Percentiles rank a stretch among this genome's conserved stretches.
phyloP scores from a whole-genome alignment of 2,888 invertebrate species.

The Apodemia duryi region DNA sequence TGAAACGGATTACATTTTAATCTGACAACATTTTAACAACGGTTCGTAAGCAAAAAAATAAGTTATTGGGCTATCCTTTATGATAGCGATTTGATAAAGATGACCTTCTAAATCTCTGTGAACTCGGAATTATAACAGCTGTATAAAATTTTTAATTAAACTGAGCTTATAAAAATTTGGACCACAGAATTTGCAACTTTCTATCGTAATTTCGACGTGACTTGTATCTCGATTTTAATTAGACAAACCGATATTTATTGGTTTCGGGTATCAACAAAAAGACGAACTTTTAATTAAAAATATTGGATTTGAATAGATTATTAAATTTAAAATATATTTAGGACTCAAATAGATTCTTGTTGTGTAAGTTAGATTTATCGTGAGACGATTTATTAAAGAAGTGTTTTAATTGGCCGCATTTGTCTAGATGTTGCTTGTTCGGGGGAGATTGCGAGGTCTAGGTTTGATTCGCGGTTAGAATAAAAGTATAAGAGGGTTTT shows the following conservation, averaged over 20 bases:
- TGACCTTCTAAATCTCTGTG: slow-evolving; percentile 3
- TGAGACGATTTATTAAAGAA: too few relatives aligned
- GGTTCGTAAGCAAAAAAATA: slow-evolving; percentile 11
- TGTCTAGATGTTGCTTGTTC: too few relatives aligned
- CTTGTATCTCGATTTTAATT: slow-evolving; percentile 10
- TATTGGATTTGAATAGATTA: not conserved
- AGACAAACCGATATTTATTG: slow-evolving; percentile 11
- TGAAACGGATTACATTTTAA: slow-evolving; percentile 13
- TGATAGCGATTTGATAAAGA: slow-evolving; percentile 5
- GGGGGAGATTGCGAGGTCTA: too few relatives aligned
- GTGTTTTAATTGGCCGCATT: too few relatives aligned
- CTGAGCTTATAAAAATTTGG: not conserved
- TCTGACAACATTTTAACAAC: slow-evolving; percentile 8
- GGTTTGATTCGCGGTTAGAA: too few relatives aligned
- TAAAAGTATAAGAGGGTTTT: too few relatives aligned
- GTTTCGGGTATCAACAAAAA: not conserved
- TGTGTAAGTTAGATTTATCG: too few relatives aligned
- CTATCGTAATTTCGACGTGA: slow-evolving; percentile 8
- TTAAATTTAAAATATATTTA: not conserved
- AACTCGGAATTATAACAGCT: slow-evolving; percentile 5
- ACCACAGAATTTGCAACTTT: slow-evolving; percentile 6
- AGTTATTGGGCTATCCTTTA: slow-evolving; percentile 10
- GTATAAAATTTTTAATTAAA: slow-evolving; percentile 12
- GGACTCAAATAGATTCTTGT: too few relatives aligned
- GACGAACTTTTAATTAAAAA: not conserved